Evolutionary conservation across 2,797 vertebrate species (phyloP).

Genomic region (Rhinella marina): DNA sequence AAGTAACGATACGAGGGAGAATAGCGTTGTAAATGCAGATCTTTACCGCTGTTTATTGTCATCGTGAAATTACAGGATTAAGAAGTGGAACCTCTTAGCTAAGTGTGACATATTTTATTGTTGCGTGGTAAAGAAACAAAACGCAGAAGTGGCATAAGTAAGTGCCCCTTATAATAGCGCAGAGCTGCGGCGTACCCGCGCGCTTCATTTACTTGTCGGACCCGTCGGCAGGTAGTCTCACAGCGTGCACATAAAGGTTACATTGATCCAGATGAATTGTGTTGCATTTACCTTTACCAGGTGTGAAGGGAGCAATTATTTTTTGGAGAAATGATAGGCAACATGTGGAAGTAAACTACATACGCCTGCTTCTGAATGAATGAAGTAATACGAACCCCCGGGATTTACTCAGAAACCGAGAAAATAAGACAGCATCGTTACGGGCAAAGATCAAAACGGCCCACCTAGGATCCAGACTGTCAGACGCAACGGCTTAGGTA

Average conservation of each 20-base stretch:
- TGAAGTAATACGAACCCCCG: background rate
- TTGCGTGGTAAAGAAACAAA: background rate
- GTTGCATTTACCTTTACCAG: constrained; percentile 54
- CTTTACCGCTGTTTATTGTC: background rate
- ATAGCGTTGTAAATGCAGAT: background rate
- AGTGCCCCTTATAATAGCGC: constrained; percentile 15
- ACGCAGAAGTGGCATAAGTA: background rate
- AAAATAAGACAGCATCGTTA: constrained; percentile 24
- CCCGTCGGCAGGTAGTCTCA: constrained; percentile 36
- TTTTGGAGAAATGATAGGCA: constrained; percentile 51
- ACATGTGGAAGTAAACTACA: background rate
- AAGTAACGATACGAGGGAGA: background rate
- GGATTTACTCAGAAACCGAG: constrained; percentile 12
- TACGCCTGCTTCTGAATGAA: background rate
- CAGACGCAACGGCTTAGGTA: background rate
- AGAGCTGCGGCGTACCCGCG: constrained; percentile 24
- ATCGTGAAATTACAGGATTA: background rate
- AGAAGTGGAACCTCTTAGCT: background rate
- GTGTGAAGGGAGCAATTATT: constrained; percentile 58
- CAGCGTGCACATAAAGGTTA: constrained; percentile 34
- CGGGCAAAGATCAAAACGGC: background rate
- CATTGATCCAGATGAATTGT: constrained; percentile 18
- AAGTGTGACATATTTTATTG: background rate
- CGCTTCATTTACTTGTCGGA: constrained; percentile 58
- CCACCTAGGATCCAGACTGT: background rate